These are phyloP conservation scores for Xanthorhoe spadicearia DNA, from an alignment of 2,888 invertebrate species.

Conservation along the genomic window DNA sequence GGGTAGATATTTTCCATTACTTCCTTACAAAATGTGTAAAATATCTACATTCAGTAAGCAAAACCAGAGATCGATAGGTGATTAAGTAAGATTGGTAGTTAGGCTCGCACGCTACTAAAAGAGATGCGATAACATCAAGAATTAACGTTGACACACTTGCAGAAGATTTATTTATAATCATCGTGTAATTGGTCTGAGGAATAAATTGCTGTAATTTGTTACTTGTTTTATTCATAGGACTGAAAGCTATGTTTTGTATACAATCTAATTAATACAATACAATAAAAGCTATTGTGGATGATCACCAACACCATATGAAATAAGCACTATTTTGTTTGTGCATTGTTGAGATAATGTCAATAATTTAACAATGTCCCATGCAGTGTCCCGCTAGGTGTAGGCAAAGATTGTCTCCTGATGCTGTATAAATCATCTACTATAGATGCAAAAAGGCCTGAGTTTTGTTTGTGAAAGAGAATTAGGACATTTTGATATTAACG, in stretches of 20 bases:
- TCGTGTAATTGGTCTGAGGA: conserved; percentile 23
- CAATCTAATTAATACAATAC: neutral
- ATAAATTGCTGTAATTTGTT: conserved; percentile 21
- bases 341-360: too few relatives aligned
- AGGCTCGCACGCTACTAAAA: conserved; percentile 17
- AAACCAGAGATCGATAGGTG: too few relatives aligned
- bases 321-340: neutral
- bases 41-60: too few relatives aligned
- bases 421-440: too few relatives aligned
- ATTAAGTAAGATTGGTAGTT: too few relatives aligned
- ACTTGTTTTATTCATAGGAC: conserved; percentile 14
- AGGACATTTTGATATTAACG: neutral
- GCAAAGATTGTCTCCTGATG: too few relatives aligned
- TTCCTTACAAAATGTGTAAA: too few relatives aligned
- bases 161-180: conserved; percentile 24
- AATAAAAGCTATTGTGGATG: neutral
- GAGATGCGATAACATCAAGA: conserved; percentile 24
- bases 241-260: neutral
- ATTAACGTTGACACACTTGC: conserved; percentile 31
- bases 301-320: too few relatives aligned
- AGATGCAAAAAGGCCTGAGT: too few relatives aligned
- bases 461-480: neutral
- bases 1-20: too few relatives aligned
- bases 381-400: too few relatives aligned
- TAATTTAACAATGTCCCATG: too few relatives aligned